These are phyloP conservation scores for Dasyornis broadbenti DNA, from an alignment of 2,113 vertebrate species.

Conservation along the genomic window DNA sequence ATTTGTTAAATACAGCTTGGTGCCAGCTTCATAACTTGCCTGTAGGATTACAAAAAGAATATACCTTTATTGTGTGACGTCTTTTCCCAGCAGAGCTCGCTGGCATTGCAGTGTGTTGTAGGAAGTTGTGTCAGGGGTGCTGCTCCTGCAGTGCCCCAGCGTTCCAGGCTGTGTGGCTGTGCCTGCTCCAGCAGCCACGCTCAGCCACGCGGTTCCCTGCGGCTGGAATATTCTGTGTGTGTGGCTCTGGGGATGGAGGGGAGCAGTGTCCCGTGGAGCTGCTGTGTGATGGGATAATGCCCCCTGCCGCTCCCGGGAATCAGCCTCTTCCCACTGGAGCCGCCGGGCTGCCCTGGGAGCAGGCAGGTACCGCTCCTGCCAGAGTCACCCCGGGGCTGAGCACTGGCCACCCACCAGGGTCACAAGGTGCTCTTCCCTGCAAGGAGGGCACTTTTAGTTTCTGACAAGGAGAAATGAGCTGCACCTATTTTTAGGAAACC, in stretches of 20 bases:
- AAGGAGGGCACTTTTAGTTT: neutral
- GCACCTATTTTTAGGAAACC: neutral
- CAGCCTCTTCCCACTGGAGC: neutral
- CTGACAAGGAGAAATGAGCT: neutral
- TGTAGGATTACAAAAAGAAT: neutral
- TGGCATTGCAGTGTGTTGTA: neutral
- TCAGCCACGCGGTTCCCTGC: rapidly evolving
- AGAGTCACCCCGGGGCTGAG: rapidly evolving
- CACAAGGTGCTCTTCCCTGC: neutral
- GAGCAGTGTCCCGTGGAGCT: neutral
- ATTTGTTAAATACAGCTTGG: neutral
- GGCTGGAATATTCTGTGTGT: neutral
- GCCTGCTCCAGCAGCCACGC: neutral
- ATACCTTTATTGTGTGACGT: neutral
- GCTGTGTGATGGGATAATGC: neutral
- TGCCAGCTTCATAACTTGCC: neutral
- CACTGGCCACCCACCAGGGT: rapidly evolving
- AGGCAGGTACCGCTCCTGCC: neutral
- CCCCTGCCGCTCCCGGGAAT: neutral
- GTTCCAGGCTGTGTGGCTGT: rapidly evolving
- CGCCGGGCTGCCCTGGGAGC: neutral
- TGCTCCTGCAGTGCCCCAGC: neutral
- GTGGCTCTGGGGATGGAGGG: neutral
- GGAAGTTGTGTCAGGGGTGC: neutral
- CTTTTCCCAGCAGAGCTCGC: neutral